Percentiles rank a stretch among this genome's conserved stretches.
phyloP scores from a whole-genome alignment of 2,113 vertebrate genomes.

The Gracilinanus agilis region DNA sequence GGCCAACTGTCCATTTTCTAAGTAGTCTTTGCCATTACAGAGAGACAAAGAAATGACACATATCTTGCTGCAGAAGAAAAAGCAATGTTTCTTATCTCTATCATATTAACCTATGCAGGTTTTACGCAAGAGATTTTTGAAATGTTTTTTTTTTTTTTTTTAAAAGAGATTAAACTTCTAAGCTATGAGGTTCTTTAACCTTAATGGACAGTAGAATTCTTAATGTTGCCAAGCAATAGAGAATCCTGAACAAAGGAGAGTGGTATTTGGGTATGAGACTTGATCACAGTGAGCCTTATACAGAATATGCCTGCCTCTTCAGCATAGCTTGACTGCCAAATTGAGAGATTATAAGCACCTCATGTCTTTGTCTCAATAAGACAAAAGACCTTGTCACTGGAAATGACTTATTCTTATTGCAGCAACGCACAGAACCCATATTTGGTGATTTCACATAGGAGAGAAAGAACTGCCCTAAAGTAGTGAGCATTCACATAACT shows the following conservation, averaged over 20 bases:
- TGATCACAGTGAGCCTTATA: constrained; percentile 11
- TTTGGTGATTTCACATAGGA: background rate
- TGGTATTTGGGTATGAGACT: background rate
- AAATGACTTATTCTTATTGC: background rate
- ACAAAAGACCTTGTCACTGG: background rate
- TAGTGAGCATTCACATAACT: background rate
- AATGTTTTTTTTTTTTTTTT: no score
- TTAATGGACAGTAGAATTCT: background rate
- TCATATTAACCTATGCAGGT: background rate
- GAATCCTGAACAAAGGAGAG: background rate
- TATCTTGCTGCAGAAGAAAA: background rate
- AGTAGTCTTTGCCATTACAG: background rate
- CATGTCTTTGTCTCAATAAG: background rate
- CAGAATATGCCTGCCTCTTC: constrained; percentile 2
- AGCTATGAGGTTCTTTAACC: constrained; percentile 7
- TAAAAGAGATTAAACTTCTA: background rate
- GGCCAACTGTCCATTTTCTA: background rate
- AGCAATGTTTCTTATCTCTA: background rate
- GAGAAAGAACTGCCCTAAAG: background rate
- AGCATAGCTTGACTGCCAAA: background rate
- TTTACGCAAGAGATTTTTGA: background rate
- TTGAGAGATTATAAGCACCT: background rate
- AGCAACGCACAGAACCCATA: background rate
- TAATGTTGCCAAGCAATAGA: background rate
- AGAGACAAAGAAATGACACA: background rate